phyloP scores from a whole-genome alignment of 37 sponge, comb jelly and placozoan species.

The Haliclona indistincta region DNA sequence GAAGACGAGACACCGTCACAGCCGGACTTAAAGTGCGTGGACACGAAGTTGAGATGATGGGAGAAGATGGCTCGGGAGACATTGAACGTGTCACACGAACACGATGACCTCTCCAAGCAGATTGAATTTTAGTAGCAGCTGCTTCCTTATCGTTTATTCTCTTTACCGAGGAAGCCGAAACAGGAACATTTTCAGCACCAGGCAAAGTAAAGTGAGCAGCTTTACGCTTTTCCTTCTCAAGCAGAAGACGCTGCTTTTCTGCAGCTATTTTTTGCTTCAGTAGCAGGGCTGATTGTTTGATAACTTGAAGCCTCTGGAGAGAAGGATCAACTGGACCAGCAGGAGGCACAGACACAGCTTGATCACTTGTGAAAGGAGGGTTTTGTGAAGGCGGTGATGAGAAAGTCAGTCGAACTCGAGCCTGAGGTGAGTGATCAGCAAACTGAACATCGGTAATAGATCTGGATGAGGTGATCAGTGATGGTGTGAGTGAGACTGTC shows the following conservation, averaged over 20 bases:
- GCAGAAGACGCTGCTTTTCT: slow-evolving; percentile 11
- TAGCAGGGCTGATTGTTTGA: slow-evolving; percentile 44
- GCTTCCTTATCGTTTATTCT: neutral
- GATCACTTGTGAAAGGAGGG: too few relatives aligned
- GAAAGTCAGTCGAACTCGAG: too few relatives aligned
- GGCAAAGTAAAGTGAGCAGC: slow-evolving; percentile 10
- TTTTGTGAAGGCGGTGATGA: too few relatives aligned
- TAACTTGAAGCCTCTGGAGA: slow-evolving; percentile 40
- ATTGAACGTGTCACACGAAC: slow-evolving; percentile 10
- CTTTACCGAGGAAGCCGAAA: slow-evolving; percentile 20
- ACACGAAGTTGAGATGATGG: neutral
- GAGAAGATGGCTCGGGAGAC: neutral
- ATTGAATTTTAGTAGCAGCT: slow-evolving; percentile 67
- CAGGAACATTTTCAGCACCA: slow-evolving; percentile 45
- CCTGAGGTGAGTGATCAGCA: too few relatives aligned
- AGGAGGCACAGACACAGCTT: too few relatives aligned
- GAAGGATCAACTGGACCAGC: neutral
- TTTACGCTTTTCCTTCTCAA: neutral
- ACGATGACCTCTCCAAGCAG: slow-evolving; percentile 61
- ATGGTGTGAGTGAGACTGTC: too few relatives aligned
- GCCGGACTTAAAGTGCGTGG: neutral
- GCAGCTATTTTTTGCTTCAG: slow-evolving; percentile 46
- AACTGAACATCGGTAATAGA: too few relatives aligned
- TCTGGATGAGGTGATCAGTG: too few relatives aligned
- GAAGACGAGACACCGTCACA: neutral